These are phyloP conservation scores for Drosophila paranaensis DNA, from an alignment of 2,888 invertebrate genomes.

Conservation along the genomic window DNA sequence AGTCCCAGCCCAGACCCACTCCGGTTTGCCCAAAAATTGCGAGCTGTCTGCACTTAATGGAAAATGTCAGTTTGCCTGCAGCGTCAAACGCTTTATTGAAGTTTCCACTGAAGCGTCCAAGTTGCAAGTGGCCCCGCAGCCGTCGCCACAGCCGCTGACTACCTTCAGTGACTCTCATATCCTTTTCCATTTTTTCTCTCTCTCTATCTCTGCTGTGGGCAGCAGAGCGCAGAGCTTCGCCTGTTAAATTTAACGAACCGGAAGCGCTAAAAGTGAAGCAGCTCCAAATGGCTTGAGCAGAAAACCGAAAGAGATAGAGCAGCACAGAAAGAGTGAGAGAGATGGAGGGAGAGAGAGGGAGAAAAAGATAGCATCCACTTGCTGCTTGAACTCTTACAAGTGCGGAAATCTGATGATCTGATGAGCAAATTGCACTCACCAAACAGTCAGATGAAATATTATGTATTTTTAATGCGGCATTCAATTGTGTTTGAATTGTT, in stretches of 20 bases:
- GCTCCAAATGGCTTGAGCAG: conserved; percentile 40
- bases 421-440: conserved; percentile 23
- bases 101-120: conserved; percentile 50
- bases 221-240: conserved; percentile 19
- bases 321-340: background rate
- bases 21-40: conserved; percentile 33
- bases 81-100: conserved; percentile 77
- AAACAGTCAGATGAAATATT: conserved; percentile 32
- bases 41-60: conserved; percentile 81
- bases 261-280: conserved; percentile 69
- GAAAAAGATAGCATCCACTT: conserved; percentile 18
- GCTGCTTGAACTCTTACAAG: conserved; percentile 24
- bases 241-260: conserved; percentile 77
- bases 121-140: background rate
- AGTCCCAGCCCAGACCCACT: background rate
- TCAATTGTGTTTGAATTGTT: conserved; percentile 13
- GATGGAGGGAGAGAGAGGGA: background rate
- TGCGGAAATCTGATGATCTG: conserved; percentile 44
- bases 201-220: conserved; percentile 31
- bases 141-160: background rate
- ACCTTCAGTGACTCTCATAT: conserved; percentile 39
- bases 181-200: conserved; percentile 6
- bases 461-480: conserved; percentile 19
- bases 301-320: background rate
- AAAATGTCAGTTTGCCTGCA: conserved; percentile 78